Conservation (phyloP, 2,113 vertebrate species). For the Hippocampus mohnikei region DNA sequence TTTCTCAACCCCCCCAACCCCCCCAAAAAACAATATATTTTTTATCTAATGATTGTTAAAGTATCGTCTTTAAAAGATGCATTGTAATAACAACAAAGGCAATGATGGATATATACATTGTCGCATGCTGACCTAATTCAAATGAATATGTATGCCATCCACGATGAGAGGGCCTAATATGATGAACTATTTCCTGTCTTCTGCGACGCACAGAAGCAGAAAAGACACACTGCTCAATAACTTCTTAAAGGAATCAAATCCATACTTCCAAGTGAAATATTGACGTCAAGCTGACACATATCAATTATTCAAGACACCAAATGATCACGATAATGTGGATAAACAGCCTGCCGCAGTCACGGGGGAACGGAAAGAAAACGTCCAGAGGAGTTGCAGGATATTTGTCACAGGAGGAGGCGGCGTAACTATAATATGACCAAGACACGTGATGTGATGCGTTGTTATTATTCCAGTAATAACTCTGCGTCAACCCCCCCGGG, state of each 20-base stretch:
- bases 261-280: not conserved
- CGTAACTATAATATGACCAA: constrained; percentile 42
- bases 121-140: not conserved
- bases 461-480: constrained; percentile 59
- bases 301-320: constrained; percentile 13
- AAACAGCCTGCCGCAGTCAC: not conserved
- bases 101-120: not conserved
- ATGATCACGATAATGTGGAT: constrained; percentile 1
- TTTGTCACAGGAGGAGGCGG: constrained; percentile 40
- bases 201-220: not conserved
- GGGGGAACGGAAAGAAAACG: constrained; percentile 19
- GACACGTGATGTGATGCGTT: constrained; percentile 26
- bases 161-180: not conserved
- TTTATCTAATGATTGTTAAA: too few species aligned
- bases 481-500: constrained; percentile 37
- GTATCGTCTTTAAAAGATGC: not conserved
- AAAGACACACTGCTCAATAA: constrained; percentile 5
- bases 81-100: not conserved
- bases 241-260: constrained; percentile 2
- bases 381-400: constrained; percentile 44
- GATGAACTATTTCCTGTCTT: not conserved
- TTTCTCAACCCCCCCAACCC: too few species aligned
- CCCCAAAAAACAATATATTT: too few species aligned
- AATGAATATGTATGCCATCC: constrained; percentile 1
- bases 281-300: constrained; percentile 2